phyloP scores from a whole-genome alignment of 2,797 vertebrate species.

The Martes flavigula region DNA sequence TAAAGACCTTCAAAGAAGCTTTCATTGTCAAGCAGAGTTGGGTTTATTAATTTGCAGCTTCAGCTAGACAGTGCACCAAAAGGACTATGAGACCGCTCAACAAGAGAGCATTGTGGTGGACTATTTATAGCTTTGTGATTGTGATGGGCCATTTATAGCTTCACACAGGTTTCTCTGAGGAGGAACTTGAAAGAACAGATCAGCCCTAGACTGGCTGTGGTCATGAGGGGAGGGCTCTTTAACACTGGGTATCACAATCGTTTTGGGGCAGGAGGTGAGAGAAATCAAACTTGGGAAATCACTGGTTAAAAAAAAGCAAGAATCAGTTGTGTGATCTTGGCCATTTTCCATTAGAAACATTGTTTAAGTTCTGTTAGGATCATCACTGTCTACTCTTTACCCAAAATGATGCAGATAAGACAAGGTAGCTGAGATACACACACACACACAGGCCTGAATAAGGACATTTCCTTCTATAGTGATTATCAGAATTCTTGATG shows the following conservation, averaged over 20 bases:
- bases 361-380: not conserved
- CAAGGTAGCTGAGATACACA: not conserved
- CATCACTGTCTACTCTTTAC: not conserved
- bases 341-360: not conserved
- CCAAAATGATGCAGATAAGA: not conserved
- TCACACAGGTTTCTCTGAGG: not conserved
- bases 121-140: not conserved
- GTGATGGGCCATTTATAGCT: not conserved
- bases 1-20: not conserved
- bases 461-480: not conserved
- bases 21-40: not conserved
- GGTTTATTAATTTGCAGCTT: not conserved
- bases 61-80: not conserved
- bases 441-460: not conserved
- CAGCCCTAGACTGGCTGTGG: fast-evolving
- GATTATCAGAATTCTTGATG: not conserved
- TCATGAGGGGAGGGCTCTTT: not conserved
- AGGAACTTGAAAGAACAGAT: not conserved
- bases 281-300: not conserved
- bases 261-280: not conserved
- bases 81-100: not conserved
- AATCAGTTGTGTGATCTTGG: not conserved
- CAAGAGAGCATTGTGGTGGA: no score
- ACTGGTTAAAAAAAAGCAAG: not conserved
- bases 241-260: not conserved